Conservation (phyloP, 1,140 invertebrate species). For the Drosophila elegans region DNA sequence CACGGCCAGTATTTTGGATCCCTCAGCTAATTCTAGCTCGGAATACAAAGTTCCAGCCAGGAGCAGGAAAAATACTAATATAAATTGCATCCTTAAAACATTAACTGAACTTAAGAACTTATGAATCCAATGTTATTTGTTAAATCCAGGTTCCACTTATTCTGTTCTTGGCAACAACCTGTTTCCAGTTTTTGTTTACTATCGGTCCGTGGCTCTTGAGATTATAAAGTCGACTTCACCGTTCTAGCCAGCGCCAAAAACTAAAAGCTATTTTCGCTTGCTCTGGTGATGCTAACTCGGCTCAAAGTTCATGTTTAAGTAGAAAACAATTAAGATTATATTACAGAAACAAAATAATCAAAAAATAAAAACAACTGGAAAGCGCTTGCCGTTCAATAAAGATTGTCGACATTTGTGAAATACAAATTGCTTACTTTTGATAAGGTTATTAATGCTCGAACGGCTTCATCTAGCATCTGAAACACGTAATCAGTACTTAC, state of each 20-base stretch:
- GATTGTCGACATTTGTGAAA: neutral
- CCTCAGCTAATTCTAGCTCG: neutral
- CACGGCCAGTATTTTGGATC: constrained; percentile 64
- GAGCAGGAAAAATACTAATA: constrained; percentile 24
- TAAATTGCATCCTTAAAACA: constrained; percentile 10
- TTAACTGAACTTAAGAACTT: neutral
- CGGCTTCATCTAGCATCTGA: neutral
- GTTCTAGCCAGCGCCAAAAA: neutral
- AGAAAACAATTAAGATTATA: neutral
- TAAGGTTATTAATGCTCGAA: constrained; percentile 6
- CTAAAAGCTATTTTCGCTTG: neutral
- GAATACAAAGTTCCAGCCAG: constrained; percentile 1
- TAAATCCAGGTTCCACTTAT: too few species aligned
- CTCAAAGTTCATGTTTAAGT: neutral
- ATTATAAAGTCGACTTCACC: neutral
- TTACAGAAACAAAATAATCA: neutral
- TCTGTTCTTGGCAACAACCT: neutral
- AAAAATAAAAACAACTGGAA: neutral
- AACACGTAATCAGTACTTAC: neutral
- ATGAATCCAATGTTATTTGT: neutral
- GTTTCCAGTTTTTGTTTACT: neutral
- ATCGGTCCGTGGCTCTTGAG: neutral
- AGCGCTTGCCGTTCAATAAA: neutral
- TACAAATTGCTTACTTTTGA: constrained; percentile 4
- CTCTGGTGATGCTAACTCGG: neutral